Evolutionary conservation across 2,888 invertebrate species (phyloP).

Genomic region (Isoperla grammatica): DNA sequence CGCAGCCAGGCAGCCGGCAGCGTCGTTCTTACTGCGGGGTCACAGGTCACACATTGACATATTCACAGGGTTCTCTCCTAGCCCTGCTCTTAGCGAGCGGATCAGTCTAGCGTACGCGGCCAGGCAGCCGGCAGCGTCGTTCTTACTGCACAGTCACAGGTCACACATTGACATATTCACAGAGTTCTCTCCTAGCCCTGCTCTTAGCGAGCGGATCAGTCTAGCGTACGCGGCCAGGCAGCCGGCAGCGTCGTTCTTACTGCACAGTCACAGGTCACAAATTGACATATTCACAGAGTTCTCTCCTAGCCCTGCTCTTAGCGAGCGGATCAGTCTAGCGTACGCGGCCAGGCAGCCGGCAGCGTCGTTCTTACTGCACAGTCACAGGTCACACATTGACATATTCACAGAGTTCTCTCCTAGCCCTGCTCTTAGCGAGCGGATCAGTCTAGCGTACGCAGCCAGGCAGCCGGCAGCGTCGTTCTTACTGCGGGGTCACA

Average conservation of each 20-base stretch:
- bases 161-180: neutral
- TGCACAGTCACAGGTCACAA: neutral
- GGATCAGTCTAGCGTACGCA: neutral
- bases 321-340: neutral
- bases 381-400: neutral
- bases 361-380: neutral
- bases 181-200: neutral
- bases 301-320: neutral
- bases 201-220: neutral
- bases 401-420: neutral
- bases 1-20: neutral
- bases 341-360: neutral
- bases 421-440: neutral
- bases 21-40: neutral
- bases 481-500: neutral
- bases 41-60: neutral
- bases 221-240: neutral
- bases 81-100: neutral
- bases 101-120: neutral
- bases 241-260: constrained; percentile 1
- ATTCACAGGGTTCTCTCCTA: neutral
- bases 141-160: neutral
- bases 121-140: neutral
- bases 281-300: neutral
- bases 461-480: neutral